phyloP scores from a whole-genome alignment of 1,140 invertebrate genomes.

The Bemisia tabaci region DNA sequence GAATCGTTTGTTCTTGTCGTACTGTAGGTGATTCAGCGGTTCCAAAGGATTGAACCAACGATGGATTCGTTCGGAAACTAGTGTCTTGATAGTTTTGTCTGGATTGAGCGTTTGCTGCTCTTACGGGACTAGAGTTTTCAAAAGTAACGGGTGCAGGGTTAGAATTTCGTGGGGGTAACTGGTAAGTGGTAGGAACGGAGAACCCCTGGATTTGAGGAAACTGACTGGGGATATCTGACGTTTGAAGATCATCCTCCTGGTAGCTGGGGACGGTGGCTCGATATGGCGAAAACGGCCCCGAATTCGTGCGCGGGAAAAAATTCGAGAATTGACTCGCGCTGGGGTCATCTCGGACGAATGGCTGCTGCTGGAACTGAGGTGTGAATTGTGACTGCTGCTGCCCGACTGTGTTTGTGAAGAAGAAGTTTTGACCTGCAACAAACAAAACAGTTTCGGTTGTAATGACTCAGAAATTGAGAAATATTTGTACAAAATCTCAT shows the following conservation, averaged over 20 bases:
- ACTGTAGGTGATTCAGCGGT: neutral
- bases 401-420: slow-evolving; percentile 14
- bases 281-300: slow-evolving; percentile 16
- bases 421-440: slow-evolving; percentile 18
- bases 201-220: neutral
- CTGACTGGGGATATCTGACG: neutral
- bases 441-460: too few species aligned
- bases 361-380: slow-evolving; percentile 15
- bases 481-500: neutral
- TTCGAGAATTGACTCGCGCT: slow-evolving; percentile 13
- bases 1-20: neutral
- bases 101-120: neutral
- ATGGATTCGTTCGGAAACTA: neutral
- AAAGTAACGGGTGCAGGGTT: neutral
- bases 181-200: neutral
- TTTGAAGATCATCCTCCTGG: slow-evolving; percentile 3
- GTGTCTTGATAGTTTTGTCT: neutral
- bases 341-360: slow-evolving; percentile 8
- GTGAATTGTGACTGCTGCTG: slow-evolving; percentile 14
- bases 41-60: neutral
- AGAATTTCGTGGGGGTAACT: neutral
- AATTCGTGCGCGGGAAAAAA: slow-evolving; percentile 15
- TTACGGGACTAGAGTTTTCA: neutral
- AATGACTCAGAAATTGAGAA: neutral
- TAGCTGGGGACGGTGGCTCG: slow-evolving; percentile 7